Percentiles rank a stretch among this genome's conserved stretches.
phyloP scores from a whole-genome alignment of 2,113 vertebrate species.

The Platichthys flesus region DNA sequence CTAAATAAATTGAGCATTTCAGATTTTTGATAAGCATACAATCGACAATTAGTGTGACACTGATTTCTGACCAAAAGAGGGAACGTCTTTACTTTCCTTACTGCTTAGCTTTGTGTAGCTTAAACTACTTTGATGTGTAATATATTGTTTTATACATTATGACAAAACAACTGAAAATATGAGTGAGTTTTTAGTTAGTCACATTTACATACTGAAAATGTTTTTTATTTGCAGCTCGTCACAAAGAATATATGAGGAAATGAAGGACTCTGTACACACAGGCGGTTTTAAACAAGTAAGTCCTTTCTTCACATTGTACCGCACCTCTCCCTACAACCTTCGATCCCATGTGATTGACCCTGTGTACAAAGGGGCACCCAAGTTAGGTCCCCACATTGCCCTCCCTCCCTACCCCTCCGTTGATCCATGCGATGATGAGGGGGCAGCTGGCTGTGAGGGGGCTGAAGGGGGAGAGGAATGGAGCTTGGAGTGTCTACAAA shows the following conservation, averaged over 20 bases:
- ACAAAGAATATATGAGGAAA: slow-evolving; percentile 68
- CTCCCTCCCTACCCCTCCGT: slow-evolving; percentile 35
- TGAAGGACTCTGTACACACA: slow-evolving; percentile 54
- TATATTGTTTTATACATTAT: not conserved
- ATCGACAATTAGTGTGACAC: not conserved
- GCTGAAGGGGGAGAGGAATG: slow-evolving; percentile 64
- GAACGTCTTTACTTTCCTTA: no score
- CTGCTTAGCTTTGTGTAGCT: not conserved
- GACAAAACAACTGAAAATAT: not conserved
- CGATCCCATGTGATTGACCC: slow-evolving; percentile 67
- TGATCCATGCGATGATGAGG: slow-evolving; percentile 54
- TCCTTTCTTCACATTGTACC: slow-evolving; percentile 81
- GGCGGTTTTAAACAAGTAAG: slow-evolving; percentile 82
- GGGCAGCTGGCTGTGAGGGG: slow-evolving; percentile 45
- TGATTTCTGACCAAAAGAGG: no score
- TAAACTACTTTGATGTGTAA: not conserved
- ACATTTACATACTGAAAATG: not conserved
- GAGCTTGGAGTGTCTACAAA: slow-evolving; percentile 63
- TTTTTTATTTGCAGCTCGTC: slow-evolving; percentile 64
- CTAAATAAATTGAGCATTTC: not conserved
- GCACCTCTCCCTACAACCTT: slow-evolving; percentile 74
- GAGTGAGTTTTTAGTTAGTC: no score
- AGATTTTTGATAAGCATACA: not conserved
- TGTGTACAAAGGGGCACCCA: slow-evolving; percentile 66
- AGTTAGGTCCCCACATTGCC: slow-evolving; percentile 27